Evolutionary conservation across 2,797 vertebrate species (phyloP), one percentile per base, ranked within the genome.

Genomic region (Anabas testudineus): DNA sequence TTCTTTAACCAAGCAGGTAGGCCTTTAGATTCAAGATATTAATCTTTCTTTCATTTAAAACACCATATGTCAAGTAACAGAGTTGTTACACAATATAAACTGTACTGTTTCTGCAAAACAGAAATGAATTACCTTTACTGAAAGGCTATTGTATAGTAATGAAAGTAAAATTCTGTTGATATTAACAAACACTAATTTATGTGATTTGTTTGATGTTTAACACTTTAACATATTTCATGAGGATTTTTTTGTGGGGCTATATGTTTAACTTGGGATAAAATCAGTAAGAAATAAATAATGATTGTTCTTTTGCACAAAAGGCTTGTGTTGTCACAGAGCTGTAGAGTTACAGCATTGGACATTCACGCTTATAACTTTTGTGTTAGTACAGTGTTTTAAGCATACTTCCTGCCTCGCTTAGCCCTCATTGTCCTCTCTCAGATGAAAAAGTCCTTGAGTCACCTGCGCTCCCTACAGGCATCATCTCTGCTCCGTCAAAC

Each of bases 1-100:
- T 53, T 76, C 84, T 74, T 83, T 83, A 66, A 61, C 76, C 63
- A 88, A 90, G 54, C 88, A 91, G 91, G 90, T 93, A 90, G 74
- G 83, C 42, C 52, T 32, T 22, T 28, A 65, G 19, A 42, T 69
- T 71, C 54, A 9, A 62, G 45, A 53, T 41, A 61, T 63, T n/a
- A 14, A 3, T 62, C 36, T 48, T 13, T 65, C 2, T 73, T 39
- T 14, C 2, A 41, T 43, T 28, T 6, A 43, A 22, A 2, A 56
- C 37, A 0, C 12, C 26, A 12, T 55, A 6, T 37, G 2, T 52
- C 4, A 30, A 39, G 0, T 55, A 18, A 32, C 60, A 10, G 24
- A 41, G 2, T 46, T 63, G 43, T 47, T 58, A 24, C 19, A 21
- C 3, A 24, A 18, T 10, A 42, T 41, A 51, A 10, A 18, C 18